Evolutionary conservation across 2,888 invertebrate genomes (phyloP).

Genomic region (Nineta flava): DNA sequence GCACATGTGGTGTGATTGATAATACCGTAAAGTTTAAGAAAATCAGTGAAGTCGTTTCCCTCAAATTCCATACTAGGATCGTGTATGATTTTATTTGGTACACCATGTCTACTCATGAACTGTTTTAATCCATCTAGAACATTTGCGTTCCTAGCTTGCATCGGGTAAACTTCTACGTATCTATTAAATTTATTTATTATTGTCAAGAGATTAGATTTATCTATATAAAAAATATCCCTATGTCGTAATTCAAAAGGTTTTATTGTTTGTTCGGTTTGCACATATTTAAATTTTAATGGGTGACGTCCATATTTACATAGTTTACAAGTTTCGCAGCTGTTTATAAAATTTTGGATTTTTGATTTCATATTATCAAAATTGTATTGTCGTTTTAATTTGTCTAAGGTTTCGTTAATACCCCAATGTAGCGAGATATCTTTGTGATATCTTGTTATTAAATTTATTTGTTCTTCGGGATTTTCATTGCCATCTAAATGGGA

Average conservation of each 20-base stretch:
- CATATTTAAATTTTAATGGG: conserved; percentile 5
- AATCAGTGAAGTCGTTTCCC: conserved; percentile 10
- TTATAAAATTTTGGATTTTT: conserved; percentile 6
- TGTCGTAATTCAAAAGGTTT: conserved; percentile 8
- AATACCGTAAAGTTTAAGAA: conserved; percentile 13
- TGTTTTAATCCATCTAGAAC: neutral
- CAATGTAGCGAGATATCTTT: conserved; percentile 11
- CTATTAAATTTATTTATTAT: conserved; percentile 13
- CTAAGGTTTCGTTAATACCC: conserved; percentile 12
- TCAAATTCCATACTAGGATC: conserved; percentile 14
- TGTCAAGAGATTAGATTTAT: conserved; percentile 12
- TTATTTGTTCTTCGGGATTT: conserved; percentile 4
- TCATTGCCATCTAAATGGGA: conserved; percentile 3
- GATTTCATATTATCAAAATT: conserved; percentile 10
- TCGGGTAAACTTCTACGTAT: conserved; percentile 12
- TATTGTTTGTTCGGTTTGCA: conserved; percentile 2
- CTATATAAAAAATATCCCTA: conserved; percentile 4
- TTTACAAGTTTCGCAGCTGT: conserved; percentile 7
- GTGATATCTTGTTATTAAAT: conserved; percentile 10
- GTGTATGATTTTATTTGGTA: conserved; percentile 9
- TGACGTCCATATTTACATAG: conserved; percentile 7
- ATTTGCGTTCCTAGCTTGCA: neutral
- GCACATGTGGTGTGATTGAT: conserved; percentile 11
- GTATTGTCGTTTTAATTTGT: conserved; percentile 8
- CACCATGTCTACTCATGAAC: neutral